Percentiles rank a stretch among this genome's conserved stretches.
These are phyloP conservation scores for Epinotia demarniana DNA, from an alignment of 2,888 invertebrate genomes.

Conservation along the genomic window DNA sequence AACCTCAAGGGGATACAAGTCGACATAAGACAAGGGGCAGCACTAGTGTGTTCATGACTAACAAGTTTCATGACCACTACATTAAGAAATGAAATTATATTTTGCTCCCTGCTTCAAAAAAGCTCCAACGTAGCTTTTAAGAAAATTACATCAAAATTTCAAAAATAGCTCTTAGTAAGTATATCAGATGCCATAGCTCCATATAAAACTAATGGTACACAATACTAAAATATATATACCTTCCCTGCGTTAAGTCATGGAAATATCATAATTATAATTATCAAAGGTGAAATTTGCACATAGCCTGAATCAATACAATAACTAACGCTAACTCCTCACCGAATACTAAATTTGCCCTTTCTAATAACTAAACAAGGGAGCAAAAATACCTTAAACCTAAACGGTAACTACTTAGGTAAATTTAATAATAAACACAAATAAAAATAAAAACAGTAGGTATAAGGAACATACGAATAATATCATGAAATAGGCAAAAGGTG, in stretches of 20 bases:
- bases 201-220: slow-evolving; percentile 37
- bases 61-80: slow-evolving; percentile 52
- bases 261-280: slow-evolving; percentile 21
- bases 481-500: slow-evolving; percentile 30
- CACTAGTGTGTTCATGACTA: slow-evolving; percentile 52
- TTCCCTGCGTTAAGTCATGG: slow-evolving; percentile 27
- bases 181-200: slow-evolving; percentile 37
- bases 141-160: slow-evolving; percentile 33
- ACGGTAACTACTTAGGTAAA: slow-evolving; percentile 50
- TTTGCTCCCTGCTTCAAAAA: slow-evolving; percentile 48
- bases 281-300: not conserved
- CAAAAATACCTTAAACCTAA: slow-evolving; percentile 43
- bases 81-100: slow-evolving; percentile 51
- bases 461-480: slow-evolving; percentile 43
- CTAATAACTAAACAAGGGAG: slow-evolving; percentile 33
- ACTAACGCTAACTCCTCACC: not conserved
- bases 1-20: slow-evolving; percentile 51
- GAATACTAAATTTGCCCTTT: slow-evolving; percentile 4
- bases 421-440: slow-evolving; percentile 26
- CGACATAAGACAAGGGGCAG: slow-evolving; percentile 47
- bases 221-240: slow-evolving; percentile 30
- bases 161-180: slow-evolving; percentile 40
- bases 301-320: slow-evolving; percentile 1
- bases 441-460: slow-evolving; percentile 30
- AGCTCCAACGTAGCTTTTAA: slow-evolving; percentile 25